Base-by-base conservation (phyloP, 2,113 vertebrate species). In the Macquaria ambigua region DNA sequence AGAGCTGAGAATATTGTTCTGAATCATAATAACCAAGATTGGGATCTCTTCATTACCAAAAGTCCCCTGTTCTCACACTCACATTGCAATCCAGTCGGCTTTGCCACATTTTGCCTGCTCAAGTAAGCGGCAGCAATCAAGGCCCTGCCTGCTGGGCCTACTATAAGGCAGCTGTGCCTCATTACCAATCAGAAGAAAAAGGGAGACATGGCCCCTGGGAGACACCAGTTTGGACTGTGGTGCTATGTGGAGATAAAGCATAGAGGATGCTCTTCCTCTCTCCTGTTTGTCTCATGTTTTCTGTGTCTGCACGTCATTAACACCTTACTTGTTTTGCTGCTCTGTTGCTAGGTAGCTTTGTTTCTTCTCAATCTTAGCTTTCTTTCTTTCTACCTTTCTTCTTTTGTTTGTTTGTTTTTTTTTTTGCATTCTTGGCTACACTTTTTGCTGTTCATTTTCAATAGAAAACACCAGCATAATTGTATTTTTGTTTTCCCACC, bases 121-220 rank as follows among this genome's bases (percentile, higher is more conserved):
- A 82, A 88, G 81, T 75, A 53, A 85, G 75, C 63, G 7, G 74
- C 84, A 66, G 79, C 92, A 93, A 92, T 92, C 90, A 91, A 83
- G 78, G 39, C 79, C 50, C 74, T 41, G 74, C 90, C 84, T 88
- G 90, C 90, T 93, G 88, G 82, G 89, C 61, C 79, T 85, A 86
- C 89, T 89, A 61, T 43, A 84, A 72, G 74, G 83, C 90, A 93
- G 89, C 92, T 88, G 91, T 74, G 83, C 79, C 86, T 92, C 90
- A 90, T 93, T 91, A 90, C 88, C 84, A 93, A 93, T 94, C 90
- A 92, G 79, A 82, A 58, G 64, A 84, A 91, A 63, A 67, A 53
- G 83, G 21, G 81, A 78, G 86, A 83, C 46, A 8, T 31, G 77
- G 71, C 77, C 83, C 64, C 70, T 79, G 82, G 79, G 87, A 86